Percentiles rank a stretch among this genome's conserved stretches.
Evolutionary conservation across 2,888 invertebrate genomes (phyloP).

Genomic region (Diplazon laetatorius): DNA sequence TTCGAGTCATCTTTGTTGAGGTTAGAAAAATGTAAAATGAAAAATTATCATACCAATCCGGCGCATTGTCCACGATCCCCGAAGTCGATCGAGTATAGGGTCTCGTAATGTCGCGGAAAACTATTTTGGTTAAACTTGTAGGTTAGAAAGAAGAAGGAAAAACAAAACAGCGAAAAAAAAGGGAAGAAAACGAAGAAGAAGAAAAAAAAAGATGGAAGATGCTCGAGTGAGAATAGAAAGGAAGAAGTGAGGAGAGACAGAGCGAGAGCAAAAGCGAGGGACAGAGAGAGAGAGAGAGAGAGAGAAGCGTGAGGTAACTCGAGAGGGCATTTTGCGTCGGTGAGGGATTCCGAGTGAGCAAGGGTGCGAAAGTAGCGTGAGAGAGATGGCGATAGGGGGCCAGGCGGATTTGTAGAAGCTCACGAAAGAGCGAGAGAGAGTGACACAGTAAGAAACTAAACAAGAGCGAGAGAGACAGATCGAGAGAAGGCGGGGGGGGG

Average conservation of each 20-base stretch:
- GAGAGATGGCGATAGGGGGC: constrained; percentile 41
- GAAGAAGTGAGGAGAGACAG: not conserved
- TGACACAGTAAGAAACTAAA: constrained; percentile 1
- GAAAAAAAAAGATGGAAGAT: constrained; percentile 13
- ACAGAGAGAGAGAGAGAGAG: constrained; percentile 17
- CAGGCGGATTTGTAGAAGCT: no score
- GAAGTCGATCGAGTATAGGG: no score
- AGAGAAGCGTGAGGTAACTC: constrained; percentile 59
- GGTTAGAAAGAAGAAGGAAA: no score
- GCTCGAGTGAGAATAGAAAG: constrained; percentile 48
- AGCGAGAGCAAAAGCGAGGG: not conserved
- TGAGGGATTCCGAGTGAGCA: constrained; percentile 27
- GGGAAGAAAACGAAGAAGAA: constrained; percentile 8
- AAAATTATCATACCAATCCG: no score
- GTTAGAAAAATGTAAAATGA: no score
- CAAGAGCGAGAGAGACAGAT: constrained; percentile 15
- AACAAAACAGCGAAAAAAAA: not conserved
- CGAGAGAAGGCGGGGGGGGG: no score
- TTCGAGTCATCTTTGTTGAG: no score
- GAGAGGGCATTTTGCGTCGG: constrained; percentile 59
- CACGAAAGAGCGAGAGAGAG: constrained; percentile 26
- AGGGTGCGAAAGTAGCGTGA: constrained; percentile 35
- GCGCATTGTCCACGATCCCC: no score
- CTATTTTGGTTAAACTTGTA: constrained; percentile 53
- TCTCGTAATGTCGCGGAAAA: no score